Percentiles rank a stretch among this genome's conserved stretches.
These are phyloP conservation scores for Caenorhabditis sulstoni DNA, from an alignment of 2,888 invertebrate genomes.

Conservation along the genomic window DNA sequence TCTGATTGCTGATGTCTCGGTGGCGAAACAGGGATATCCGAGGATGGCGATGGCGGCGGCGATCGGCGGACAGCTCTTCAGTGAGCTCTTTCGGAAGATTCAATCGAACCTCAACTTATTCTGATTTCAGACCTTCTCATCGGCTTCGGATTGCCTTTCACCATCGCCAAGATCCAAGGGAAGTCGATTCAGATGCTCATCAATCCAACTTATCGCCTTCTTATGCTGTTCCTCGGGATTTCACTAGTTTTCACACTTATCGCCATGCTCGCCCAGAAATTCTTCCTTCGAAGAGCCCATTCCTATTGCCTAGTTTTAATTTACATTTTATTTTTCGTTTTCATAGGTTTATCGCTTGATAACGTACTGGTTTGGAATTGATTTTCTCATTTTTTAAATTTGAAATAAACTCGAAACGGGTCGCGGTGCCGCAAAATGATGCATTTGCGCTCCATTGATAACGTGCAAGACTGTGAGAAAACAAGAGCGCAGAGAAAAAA, in stretches of 20 bases:
- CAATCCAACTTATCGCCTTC: constrained; percentile 57
- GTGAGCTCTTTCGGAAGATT: constrained; percentile 80
- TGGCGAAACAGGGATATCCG: constrained; percentile 85
- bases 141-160: constrained; percentile 75
- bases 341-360: constrained; percentile 83
- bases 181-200: constrained; percentile 66
- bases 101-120: not conserved
- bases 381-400: too few species aligned
- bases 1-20: constrained; percentile 84
- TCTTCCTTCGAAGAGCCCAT: constrained; percentile 39
- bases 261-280: constrained; percentile 49
- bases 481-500: constrained; percentile 4
- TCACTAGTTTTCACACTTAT: constrained; percentile 46
- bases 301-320: constrained; percentile 81
- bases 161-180: constrained; percentile 71
- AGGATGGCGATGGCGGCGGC: constrained; percentile 86
- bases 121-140: constrained; percentile 75
- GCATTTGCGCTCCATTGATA: constrained; percentile 13
- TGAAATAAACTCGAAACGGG: not conserved
- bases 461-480: not conserved
- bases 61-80: constrained; percentile 86
- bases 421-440: not conserved
- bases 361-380: constrained; percentile 58
- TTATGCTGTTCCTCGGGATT: constrained; percentile 57
- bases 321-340: constrained; percentile 83